Base-by-base conservation (phyloP, 2,113 vertebrate genomes). In the Cyprinus carpio region DNA sequence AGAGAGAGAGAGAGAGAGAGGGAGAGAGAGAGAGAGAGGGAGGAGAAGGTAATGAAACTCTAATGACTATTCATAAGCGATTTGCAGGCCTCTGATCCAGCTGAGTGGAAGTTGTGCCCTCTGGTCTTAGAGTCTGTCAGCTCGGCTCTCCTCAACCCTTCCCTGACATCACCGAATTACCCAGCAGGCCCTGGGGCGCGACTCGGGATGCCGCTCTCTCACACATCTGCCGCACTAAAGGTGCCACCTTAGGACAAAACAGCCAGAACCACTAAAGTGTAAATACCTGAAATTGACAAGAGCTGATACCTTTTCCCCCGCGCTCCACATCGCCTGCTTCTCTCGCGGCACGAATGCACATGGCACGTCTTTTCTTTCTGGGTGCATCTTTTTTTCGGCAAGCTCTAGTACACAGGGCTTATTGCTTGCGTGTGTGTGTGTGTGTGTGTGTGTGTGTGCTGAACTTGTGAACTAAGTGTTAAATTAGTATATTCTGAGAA, bases 61-160 rank as follows among this genome's bases (percentile, higher is more conserved):
- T 99, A 98, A 99, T 99, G 98, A 99, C 96, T 98, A 98, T 99
- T 99, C 98, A 99, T 98, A 97, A 98, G 98, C 95, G 96, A 97
- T 98, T 98, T 97, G 96, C 96, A 96, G 96, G 96, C 96, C 96
- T 94, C 95, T 96, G 97, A 97, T 99, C 96, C 97, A 98, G 97
- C 98, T 96, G 96, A 98, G 96, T 98, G 96, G 96, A 97, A 97
- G 97, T 97, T 97, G 96, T 98, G 97, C 97, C 98, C 97, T 93
- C 96, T 96, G 98, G 98, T 98, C 82, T 81, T 29, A 1, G 43
- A 54, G 46, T 82, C 81, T 82, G 81, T 99, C 97, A 99, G 97
- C 97, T 99, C 97, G 97, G 94, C 96, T 96, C 71, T 83, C 71
- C 95, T 92, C 81, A 82, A 40, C 64, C 81, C 79, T 51, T 51